phyloP scores from a whole-genome alignment of 2,888 invertebrate species.

The Atethmia centrago region DNA sequence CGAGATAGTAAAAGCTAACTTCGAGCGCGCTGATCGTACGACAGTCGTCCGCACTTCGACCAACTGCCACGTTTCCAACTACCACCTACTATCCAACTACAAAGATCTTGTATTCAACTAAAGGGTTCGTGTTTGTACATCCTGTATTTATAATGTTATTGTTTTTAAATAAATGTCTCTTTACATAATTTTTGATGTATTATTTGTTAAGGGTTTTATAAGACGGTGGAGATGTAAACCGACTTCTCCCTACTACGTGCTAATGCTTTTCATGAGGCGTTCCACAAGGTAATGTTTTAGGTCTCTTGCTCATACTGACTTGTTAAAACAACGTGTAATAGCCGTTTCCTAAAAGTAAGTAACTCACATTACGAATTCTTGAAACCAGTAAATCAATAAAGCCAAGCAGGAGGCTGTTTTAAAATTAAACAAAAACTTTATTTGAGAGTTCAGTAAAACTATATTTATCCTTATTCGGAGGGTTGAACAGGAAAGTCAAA shows the following conservation, averaged over 20 bases:
- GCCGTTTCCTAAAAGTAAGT: too few species aligned
- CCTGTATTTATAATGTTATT: slow-evolving; percentile 39
- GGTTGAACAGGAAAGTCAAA: slow-evolving; percentile 12
- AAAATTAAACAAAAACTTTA: background rate
- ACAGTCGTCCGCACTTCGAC: slow-evolving; percentile 99
- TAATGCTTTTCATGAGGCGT: slow-evolving; percentile 21
- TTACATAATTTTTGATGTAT: slow-evolving; percentile 10
- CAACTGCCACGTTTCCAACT: slow-evolving; percentile 98
- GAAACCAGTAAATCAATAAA: background rate
- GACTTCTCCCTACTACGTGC: background rate
- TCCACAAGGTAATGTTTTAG: slow-evolving; percentile 6
- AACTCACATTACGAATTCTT: background rate
- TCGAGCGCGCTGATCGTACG: slow-evolving; percentile 98
- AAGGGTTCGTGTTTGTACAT: slow-evolving; percentile 32
- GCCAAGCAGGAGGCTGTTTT: background rate
- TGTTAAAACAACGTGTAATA: background rate
- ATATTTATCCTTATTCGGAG: background rate
- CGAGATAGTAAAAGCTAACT: slow-evolving; percentile 99
- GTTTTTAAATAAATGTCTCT: slow-evolving; percentile 51
- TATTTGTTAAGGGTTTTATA: background rate
- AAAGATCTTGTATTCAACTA: slow-evolving; percentile 99
- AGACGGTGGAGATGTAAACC: background rate
- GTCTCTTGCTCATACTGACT: background rate
- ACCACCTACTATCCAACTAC: slow-evolving; percentile 97
- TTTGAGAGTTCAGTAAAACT: background rate